These are phyloP conservation scores for Drosophila auraria DNA, from an alignment of 1,140 invertebrate genomes.

Conservation along the genomic window DNA sequence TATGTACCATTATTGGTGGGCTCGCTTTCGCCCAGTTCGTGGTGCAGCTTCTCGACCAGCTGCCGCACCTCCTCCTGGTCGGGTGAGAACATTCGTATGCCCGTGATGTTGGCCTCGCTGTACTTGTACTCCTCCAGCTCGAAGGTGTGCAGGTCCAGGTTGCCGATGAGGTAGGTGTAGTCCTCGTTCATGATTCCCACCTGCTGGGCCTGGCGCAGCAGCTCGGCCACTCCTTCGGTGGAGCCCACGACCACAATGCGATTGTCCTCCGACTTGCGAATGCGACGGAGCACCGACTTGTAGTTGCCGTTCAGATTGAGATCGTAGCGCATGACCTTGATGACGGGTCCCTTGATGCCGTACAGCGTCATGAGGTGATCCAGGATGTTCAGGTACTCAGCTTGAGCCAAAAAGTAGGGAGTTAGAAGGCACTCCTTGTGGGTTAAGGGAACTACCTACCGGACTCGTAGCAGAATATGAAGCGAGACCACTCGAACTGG, in stretches of 20 bases:
- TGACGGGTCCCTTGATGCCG: conserved; percentile 86
- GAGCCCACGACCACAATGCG: conserved; percentile 93
- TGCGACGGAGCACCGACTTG: conserved; percentile 85
- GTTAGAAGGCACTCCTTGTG: background rate
- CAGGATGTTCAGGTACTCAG: conserved; percentile 89
- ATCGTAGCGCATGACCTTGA: conserved; percentile 88
- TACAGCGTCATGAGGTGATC: conserved; percentile 91
- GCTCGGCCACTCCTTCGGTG: conserved; percentile 87
- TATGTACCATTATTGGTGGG: conserved; percentile 45
- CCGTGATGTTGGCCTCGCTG: conserved; percentile 94
- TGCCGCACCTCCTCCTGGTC: conserved; percentile 71
- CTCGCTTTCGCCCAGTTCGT: conserved; percentile 62
- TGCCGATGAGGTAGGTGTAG: conserved; percentile 91
- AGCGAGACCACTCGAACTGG: conserved; percentile 92
- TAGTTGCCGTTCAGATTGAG: conserved; percentile 84
- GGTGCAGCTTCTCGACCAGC: conserved; percentile 61
- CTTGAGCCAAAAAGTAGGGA: conserved; percentile 1
- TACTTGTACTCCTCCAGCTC: conserved; percentile 93
- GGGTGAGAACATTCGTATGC: conserved; percentile 89
- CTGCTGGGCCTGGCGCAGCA: conserved; percentile 91
- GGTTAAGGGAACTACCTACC: conserved; percentile 28
- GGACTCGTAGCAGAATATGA: conserved; percentile 94
- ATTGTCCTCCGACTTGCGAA: conserved; percentile 88
- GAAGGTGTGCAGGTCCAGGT: conserved; percentile 92
- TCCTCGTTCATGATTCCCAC: conserved; percentile 93